phyloP scores from a whole-genome alignment of 2,888 invertebrate species.

The Vesta saturnalis region DNA sequence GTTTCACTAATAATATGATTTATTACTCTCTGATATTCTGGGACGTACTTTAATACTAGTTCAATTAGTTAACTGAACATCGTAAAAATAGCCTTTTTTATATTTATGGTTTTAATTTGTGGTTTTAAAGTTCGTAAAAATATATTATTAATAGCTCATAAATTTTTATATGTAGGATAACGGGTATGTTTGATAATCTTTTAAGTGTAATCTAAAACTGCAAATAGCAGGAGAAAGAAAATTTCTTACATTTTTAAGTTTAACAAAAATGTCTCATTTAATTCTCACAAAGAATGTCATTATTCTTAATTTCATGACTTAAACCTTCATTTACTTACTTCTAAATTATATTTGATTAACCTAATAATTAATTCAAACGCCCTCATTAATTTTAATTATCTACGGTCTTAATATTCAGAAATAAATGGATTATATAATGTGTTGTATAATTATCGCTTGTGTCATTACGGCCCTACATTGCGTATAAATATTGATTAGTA shows the following conservation, averaged over 20 bases:
- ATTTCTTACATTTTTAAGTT: no score
- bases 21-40: no score
- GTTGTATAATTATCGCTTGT: no score
- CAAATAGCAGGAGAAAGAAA: not conserved
- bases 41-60: no score
- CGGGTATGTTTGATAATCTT: not conserved
- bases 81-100: not conserved
- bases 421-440: no score
- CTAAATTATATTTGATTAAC: not conserved
- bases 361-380: not conserved
- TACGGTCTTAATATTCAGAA: no score
- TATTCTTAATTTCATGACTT: conserved; percentile 1
- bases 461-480: no score
- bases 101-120: no score
- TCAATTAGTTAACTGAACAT: no score
- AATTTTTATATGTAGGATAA: not conserved
- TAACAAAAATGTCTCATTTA: not conserved
- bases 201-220: no score
- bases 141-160: not conserved
- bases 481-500: no score
- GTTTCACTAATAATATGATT: no score
- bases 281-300: not conserved
- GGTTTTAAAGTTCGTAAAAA: not conserved
- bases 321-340: not conserved
- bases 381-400: not conserved